Evolutionary conservation across 2,888 invertebrate species (phyloP).

Genomic region (Pycnomerus fuliginosus): DNA sequence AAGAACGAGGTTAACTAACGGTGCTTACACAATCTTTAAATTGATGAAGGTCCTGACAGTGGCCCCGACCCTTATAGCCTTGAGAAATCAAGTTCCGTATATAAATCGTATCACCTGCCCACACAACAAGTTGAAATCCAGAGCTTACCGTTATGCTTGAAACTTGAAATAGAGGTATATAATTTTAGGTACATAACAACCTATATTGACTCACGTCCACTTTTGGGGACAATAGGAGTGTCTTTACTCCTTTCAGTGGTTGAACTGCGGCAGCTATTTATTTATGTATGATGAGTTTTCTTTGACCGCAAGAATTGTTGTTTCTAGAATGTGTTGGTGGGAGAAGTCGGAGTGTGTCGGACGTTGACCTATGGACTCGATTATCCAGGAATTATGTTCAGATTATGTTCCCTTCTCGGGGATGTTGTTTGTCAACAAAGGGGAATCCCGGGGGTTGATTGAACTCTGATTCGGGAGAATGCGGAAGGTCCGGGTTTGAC

Average conservation of each 20-base stretch:
- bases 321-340: no score
- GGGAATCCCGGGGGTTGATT: constrained; percentile 34
- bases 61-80: constrained; percentile 27
- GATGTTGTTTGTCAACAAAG: constrained; percentile 40
- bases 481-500: constrained; percentile 55
- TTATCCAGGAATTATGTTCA: no score
- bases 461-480: constrained; percentile 39
- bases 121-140: constrained; percentile 27
- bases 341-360: constrained; percentile 49
- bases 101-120: constrained; percentile 33
- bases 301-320: no score
- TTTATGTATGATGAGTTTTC: no score
- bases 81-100: constrained; percentile 26
- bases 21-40: constrained; percentile 30
- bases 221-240: no score
- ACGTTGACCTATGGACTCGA: no score
- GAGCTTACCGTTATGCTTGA: no score
- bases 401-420: no score
- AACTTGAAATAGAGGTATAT: constrained; percentile 18
- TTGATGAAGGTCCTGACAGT: constrained; percentile 28
- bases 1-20: constrained; percentile 36
- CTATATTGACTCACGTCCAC: no score
- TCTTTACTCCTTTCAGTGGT: no score
- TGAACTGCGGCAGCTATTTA: no score
- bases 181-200: no score